A percentile compares a stretch with the other conserved stretches of the same genome.
Conservation (phyloP, 2,113 vertebrate species). For the Ceratotherium simum region DNA sequence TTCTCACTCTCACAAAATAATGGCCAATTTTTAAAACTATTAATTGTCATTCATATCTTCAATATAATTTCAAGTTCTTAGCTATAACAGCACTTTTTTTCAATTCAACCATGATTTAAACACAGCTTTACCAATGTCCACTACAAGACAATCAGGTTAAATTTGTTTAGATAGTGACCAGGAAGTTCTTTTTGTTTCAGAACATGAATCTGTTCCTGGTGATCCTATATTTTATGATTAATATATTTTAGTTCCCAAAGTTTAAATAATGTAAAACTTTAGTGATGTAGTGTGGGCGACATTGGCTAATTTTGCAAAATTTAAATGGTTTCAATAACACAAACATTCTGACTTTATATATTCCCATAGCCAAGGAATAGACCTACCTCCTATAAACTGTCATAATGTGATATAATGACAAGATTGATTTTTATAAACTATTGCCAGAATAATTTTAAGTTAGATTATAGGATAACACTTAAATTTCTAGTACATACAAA, state of each 20-base stretch:
- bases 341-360: neutral
- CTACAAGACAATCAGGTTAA: neutral
- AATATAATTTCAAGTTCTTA: slow-evolving; percentile 18
- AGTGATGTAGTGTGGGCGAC: neutral
- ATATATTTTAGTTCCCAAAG: neutral
- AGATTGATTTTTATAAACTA: neutral
- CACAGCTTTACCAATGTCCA: neutral
- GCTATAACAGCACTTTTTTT: neutral
- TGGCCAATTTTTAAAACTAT: slow-evolving; percentile 21
- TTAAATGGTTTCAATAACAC: neutral
- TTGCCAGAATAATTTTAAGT: neutral
- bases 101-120: slow-evolving; percentile 8
- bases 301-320: neutral
- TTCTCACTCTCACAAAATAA: neutral
- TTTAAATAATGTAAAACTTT: slow-evolving; percentile 4
- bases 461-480: neutral
- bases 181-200: neutral
- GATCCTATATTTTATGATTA: neutral
- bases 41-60: neutral
- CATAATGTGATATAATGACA: neutral
- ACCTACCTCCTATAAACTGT: neutral
- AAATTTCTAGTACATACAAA: neutral
- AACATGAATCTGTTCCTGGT: neutral
- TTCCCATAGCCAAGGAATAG: neutral
- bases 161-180: neutral